Base-by-base conservation (phyloP, 1,140 invertebrate species). In the Nebria ingens region DNA sequence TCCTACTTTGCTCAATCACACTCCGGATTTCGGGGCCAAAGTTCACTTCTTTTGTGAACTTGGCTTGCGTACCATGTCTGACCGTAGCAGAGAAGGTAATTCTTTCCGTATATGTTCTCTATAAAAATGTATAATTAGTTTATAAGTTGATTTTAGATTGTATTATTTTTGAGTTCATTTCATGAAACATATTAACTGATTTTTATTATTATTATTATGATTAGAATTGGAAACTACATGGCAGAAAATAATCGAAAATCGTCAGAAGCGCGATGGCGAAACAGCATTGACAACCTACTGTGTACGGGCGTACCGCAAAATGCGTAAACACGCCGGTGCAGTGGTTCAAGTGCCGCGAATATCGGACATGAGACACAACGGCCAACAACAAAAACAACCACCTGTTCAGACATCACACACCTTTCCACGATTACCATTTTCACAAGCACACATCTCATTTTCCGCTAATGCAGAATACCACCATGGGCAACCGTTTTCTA, bases 221-320 rank as follows among this genome's bases (percentile, higher is more conserved):
- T n/a, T 53, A 69, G 68, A 68, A 54, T 56, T 62, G 58, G 68
- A 69, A 57, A 63, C 61, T 19, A 59, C 54, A 21, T 69, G 68
- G 68, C 58, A 62, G 34, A 64, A 66, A 62, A 61, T 69, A 9
- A 58, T 68, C 11, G 53, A 65, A 51, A 62, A 69, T 9, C 58
- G 66, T 20, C 21, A 66, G 15, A 64, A 60, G 58, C 57, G 66
- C 42, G 61, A 62, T 49, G 61, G 62, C 52, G 58, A 64, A 57
- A 60, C 66, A 11, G 53, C 62, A 42, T 34, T 68, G 29, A 66
- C 61, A 9, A 62, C 63, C 40, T 68, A 68, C 49, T 55, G 42
- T 20, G 29, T 62, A 34, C 61, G 63, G 59, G 52, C 61, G n/a
- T 52, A 60, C 12, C 38, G 59, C 52, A 61, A 62, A 21, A 54